Evolutionary conservation across 2,888 invertebrate species (phyloP), one percentile per base, ranked within the genome.

Genomic region (Venustoraphidia nigricollis): DNA sequence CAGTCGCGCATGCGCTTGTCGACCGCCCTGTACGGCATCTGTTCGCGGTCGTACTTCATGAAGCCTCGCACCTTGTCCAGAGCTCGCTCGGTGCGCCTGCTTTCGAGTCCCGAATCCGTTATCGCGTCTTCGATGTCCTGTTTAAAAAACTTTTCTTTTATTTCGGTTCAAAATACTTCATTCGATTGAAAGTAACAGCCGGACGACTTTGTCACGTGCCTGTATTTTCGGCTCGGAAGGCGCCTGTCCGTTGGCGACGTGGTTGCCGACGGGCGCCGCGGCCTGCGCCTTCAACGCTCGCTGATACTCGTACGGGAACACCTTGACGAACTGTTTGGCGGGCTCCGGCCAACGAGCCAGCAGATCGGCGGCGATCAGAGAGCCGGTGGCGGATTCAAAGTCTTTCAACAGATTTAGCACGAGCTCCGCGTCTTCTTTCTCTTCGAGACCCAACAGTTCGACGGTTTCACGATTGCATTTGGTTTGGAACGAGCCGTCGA

Each of bases 401-500:
- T 96, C 93, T 54, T 77, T 68, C 11, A 98, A 69, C 35, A 94
- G 71, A 36, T 76, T 68, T 59, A 83, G 79, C 1, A 98, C 85
- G 50, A 80, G 73, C 1, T 73, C 66, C 34, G 90, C 68, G 66
- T 98, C 98, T 9, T 87, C 83, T 5, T 76, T 67, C 34, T 78
- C 68, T 54, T 87, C 86, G 36, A 96, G 62, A 2, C 88, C 82
- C 50, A 94, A 74, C 13, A 97, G 68, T 59, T 94, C 92, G n/a
- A 98, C 95, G 73, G 86, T 88, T 67, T 93, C 92, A n/a, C 76
- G 77, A 68, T 98, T 98, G 60, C 96, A 96, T 64, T 89, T 88
- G 55, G 83, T 77, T 49, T 77, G 77, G 68, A 90, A 91, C 8
- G 84, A 83, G 3, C 85, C 86, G 63, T 89, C 88, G 46, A 84